Base-by-base conservation (phyloP, 2,888 invertebrate genomes). In the Scrobipalpa costella region DNA sequence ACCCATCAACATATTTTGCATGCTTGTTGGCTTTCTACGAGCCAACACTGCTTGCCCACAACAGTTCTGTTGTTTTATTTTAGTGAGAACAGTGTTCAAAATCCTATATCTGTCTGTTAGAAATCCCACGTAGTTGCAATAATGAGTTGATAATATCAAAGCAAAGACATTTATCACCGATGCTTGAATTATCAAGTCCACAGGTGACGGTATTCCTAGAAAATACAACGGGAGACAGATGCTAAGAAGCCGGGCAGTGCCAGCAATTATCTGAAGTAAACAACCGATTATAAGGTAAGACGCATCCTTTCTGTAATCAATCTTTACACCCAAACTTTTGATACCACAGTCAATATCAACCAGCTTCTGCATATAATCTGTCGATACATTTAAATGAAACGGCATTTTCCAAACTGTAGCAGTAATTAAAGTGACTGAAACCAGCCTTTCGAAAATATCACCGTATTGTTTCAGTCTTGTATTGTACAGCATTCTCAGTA, bases 391-490 rank as follows among this genome's bases (percentile, higher is more conserved):
- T 33, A 83, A 64, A 61, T 71, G 65, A 61, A 80, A 81, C 0
- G 84, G 78, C 59, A 83, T 67, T 64, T 84, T 80, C 77, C 80
- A 81, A 73, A 84, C 75, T 0, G 75, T 68, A 38, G 80, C 75
- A 2, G 80, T 3, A 9, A 80, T 76, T 47, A 76, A 84, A 0
- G 74, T 0, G 0, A 76, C 61, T 1, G 81, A 77, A 0, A 73
- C 68, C 13, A 78, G 65, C 63, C 77, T 77, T 67, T 86, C 85
- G 34, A 77, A 78, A 59, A 78, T 74, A 64, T 88, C 88, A 0
- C 86, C 88, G 61, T 86, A 88, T 9, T 80, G 76, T 64, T 77
- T 74, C 19, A 88, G 66, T 70, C 79, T 84, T 0, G 88, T 88
- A 13, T 80, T 72, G 62, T 83, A 85, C n/a, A 88, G 66, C n/a